Evolutionary conservation across 2,113 vertebrate genomes (phyloP).

Genomic region (Oncorhynchus tshawytscha): DNA sequence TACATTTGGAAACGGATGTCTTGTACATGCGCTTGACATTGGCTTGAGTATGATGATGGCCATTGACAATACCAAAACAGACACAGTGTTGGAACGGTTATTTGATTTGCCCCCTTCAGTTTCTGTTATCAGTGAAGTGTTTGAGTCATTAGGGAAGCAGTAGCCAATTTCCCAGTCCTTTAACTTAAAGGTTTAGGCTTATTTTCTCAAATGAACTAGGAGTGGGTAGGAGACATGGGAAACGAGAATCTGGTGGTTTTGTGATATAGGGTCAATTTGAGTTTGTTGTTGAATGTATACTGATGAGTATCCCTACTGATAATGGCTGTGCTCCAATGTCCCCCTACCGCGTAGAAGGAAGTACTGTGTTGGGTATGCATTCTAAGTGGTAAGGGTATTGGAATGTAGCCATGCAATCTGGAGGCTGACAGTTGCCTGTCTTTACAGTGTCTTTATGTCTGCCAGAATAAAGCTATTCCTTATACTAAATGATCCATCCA

Average conservation of each 20-base stretch:
- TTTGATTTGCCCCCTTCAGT: neutral
- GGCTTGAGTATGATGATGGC: neutral
- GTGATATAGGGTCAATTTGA: neutral
- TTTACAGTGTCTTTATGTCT: no score
- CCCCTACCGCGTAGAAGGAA: neutral
- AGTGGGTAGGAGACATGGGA: neutral
- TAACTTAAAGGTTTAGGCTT: neutral
- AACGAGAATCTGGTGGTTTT: neutral
- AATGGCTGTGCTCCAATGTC: neutral
- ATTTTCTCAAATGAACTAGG: neutral
- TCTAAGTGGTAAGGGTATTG: no score
- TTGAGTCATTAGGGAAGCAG: neutral
- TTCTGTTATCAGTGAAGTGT: neutral
- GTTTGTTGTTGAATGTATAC: neutral
- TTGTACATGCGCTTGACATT: neutral
- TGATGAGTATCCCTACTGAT: neutral
- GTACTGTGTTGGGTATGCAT: neutral
- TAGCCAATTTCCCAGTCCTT: neutral
- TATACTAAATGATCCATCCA: no score
- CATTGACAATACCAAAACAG: neutral
- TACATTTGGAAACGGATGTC: neutral
- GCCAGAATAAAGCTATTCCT: no score
- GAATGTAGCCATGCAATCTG: no score
- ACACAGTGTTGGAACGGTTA: no score
- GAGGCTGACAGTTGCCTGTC: no score